A percentile compares a stretch with the other conserved stretches of the same genome.
Evolutionary conservation across 2,113 vertebrate species (phyloP).

Genomic region (Salvelinus fontinalis): DNA sequence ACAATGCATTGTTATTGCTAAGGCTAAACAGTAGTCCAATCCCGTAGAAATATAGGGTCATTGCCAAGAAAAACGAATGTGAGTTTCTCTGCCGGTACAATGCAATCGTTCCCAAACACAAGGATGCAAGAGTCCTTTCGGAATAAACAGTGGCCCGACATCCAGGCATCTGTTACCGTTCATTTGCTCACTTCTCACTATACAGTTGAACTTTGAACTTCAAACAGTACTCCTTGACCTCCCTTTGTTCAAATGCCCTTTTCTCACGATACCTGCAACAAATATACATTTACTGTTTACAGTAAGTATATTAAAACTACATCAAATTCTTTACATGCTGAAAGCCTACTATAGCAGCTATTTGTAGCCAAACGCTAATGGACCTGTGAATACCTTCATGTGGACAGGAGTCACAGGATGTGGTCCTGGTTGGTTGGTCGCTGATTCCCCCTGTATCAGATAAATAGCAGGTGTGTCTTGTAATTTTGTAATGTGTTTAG

Average conservation of each 20-base stretch:
- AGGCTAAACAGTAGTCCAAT: slow-evolving; percentile 43
- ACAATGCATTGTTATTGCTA: slow-evolving; percentile 47
- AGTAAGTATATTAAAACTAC: background rate
- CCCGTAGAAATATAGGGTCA: slow-evolving; percentile 33
- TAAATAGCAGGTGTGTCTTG: slow-evolving; percentile 81
- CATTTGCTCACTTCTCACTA: slow-evolving; percentile 57
- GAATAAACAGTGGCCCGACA: slow-evolving; percentile 72
- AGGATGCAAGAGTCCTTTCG: slow-evolving; percentile 56
- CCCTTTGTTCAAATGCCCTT: slow-evolving; percentile 27
- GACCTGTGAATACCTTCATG: slow-evolving; percentile 14
- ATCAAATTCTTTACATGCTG: background rate
- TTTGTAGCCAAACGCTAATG: background rate
- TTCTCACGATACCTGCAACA: background rate
- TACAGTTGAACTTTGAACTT: too few relatives aligned
- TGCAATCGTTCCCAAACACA: slow-evolving; percentile 66
- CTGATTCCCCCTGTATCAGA: slow-evolving; percentile 68
- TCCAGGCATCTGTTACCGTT: slow-evolving; percentile 56
- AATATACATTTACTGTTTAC: background rate
- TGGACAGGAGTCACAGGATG: slow-evolving; percentile 57
- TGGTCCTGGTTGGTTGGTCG: slow-evolving; percentile 55
- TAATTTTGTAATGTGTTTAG: slow-evolving; percentile 76
- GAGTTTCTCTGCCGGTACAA: slow-evolving; percentile 45
- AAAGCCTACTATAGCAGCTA: background rate
- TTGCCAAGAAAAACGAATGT: slow-evolving; percentile 47
- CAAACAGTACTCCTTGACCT: slow-evolving; percentile 52